Percentiles rank a stretch among this genome's conserved stretches.
Evolutionary conservation across 2,113 vertebrate genomes (phyloP).

Genomic region (Vanacampus margaritifer): DNA sequence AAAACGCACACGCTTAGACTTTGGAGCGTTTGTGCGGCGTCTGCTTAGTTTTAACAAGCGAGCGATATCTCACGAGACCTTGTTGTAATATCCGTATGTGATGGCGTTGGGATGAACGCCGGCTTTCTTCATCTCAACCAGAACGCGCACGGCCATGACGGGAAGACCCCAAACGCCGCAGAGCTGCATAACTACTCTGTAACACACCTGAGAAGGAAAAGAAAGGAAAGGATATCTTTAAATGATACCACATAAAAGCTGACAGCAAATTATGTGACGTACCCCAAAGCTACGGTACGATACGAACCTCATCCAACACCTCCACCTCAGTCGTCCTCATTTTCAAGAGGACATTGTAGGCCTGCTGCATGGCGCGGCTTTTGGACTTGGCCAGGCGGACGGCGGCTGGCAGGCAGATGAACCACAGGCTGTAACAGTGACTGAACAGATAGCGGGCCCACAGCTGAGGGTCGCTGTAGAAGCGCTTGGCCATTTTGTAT

Average conservation of each 20-base stretch:
- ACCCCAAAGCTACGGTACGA: no score
- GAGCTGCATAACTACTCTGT: slow-evolving; percentile 96
- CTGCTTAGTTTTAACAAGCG: no score
- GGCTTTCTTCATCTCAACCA: slow-evolving; percentile 95
- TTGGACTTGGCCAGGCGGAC: slow-evolving; percentile 85
- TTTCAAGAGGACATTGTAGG: slow-evolving; percentile 87
- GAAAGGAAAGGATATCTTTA: no score
- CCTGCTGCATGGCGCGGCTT: slow-evolving; percentile 86
- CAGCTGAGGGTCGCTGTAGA: slow-evolving; percentile 79
- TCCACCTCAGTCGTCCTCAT: slow-evolving; percentile 92
- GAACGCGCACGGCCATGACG: slow-evolving; percentile 91
- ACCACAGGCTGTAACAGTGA: slow-evolving; percentile 96
- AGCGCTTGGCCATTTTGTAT: slow-evolving; percentile 89
- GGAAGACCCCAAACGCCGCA: slow-evolving; percentile 91
- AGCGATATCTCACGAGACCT: slow-evolving; percentile 69
- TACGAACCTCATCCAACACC: slow-evolving; percentile 86
- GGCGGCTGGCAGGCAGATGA: slow-evolving; percentile 91
- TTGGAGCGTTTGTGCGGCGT: no score
- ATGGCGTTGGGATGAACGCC: slow-evolving; percentile 94
- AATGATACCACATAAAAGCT: no score
- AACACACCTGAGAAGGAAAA: slow-evolving; percentile 81
- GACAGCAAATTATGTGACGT: no score
- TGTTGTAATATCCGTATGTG: slow-evolving; percentile 98
- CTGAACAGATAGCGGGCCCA: slow-evolving; percentile 96
- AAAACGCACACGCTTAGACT: neutral